These are phyloP conservation scores for Rhagologus leucostigma DNA, from an alignment of 2,113 vertebrate species.

Conservation along the genomic window DNA sequence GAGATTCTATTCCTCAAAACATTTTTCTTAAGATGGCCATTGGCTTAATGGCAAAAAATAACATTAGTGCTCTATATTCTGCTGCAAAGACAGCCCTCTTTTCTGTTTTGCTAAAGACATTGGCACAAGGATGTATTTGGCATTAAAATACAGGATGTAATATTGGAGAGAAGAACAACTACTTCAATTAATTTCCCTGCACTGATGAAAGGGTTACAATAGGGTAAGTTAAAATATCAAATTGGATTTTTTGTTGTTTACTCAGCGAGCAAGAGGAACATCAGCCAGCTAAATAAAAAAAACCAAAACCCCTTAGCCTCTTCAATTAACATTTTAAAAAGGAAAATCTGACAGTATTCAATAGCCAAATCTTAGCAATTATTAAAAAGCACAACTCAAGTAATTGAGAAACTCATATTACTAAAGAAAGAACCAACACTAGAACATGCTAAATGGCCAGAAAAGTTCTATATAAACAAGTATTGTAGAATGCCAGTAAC, in stretches of 20 bases:
- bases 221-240: neutral
- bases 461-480: constrained; percentile 28
- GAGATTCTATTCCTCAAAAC: neutral
- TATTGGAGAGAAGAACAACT: neutral
- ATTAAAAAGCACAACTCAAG: neutral
- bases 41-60: neutral
- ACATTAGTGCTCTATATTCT: neutral
- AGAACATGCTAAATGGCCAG: neutral
- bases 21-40: neutral
- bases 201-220: neutral
- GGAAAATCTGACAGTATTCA: neutral
- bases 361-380: neutral
- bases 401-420: neutral
- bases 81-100: neutral
- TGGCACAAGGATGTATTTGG: neutral
- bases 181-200: neutral
- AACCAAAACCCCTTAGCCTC: accelerated
- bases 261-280: neutral
- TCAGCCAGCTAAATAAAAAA: neutral
- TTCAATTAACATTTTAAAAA: neutral
- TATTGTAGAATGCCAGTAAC: constrained; percentile 40
- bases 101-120: neutral
- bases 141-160: neutral
- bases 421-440: neutral
- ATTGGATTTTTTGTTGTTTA: neutral